Percentiles rank a stretch among this genome's conserved stretches.
phyloP scores from a whole-genome alignment of 35 echinoderm and acorn worm genomes.

The Lytechinus variegatus region DNA sequence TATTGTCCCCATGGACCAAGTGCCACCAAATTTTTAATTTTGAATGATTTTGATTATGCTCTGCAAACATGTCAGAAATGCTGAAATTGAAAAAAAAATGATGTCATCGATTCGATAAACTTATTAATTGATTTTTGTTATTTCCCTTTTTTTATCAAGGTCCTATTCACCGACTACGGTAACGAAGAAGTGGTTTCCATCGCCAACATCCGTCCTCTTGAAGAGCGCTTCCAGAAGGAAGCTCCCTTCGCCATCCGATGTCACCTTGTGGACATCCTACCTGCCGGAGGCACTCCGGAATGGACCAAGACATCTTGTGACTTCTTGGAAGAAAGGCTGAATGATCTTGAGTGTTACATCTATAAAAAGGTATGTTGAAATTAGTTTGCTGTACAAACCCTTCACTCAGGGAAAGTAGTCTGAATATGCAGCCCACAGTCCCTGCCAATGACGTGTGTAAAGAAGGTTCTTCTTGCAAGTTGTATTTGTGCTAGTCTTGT shows the following conservation, averaged over 20 bases:
- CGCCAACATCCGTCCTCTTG: constrained; percentile 66
- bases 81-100: too few relatives aligned
- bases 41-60: too few relatives aligned
- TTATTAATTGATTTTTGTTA: background rate
- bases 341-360: constrained; percentile 78
- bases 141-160: constrained; percentile 50
- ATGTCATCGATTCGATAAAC: too few relatives aligned
- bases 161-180: constrained; percentile 83
- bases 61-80: too few relatives aligned
- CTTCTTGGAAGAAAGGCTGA: constrained; percentile 74
- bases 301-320: constrained; percentile 84
- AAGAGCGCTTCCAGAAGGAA: constrained; percentile 63
- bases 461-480: too few relatives aligned
- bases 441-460: too few relatives aligned
- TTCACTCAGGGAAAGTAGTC: too few relatives aligned
- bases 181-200: constrained; percentile 68
- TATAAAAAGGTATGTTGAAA: constrained; percentile 67
- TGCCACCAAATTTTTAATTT: too few relatives aligned
- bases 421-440: too few relatives aligned
- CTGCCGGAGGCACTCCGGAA: constrained; percentile 65
- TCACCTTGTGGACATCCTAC: constrained; percentile 72
- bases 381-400: too few relatives aligned
- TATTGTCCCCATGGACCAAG: too few relatives aligned
- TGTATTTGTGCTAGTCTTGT: too few relatives aligned
- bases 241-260: constrained; percentile 84